Percentiles rank a stretch among this genome's conserved stretches.
phyloP scores from a whole-genome alignment of 2,888 invertebrate genomes.

The Mermis nigrescens region DNA sequence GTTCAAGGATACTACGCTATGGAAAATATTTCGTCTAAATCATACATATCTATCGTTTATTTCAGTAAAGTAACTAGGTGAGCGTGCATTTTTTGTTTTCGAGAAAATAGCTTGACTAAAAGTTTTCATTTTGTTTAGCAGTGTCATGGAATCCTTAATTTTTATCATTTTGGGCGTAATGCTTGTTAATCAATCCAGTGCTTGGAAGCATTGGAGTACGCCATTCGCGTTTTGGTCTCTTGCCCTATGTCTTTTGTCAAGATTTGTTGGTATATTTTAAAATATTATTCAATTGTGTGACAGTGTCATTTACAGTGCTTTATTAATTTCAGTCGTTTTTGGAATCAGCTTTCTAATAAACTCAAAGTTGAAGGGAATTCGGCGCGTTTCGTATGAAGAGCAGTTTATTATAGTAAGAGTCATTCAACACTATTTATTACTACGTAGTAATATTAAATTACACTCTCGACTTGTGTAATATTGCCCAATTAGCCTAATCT shows the following conservation, averaged over 20 bases:
- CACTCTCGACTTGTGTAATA: too few species aligned
- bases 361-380: slow-evolving; percentile 32
- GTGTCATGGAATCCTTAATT: slow-evolving; percentile 40
- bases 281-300: neutral
- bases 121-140: slow-evolving; percentile 27
- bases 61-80: slow-evolving; percentile 37
- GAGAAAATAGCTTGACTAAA: neutral
- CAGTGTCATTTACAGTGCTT: neutral
- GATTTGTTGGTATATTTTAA: slow-evolving; percentile 34
- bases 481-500: too few species aligned
- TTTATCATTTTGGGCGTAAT: slow-evolving; percentile 43
- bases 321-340: slow-evolving; percentile 36
- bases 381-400: slow-evolving; percentile 38
- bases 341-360: slow-evolving; percentile 38
- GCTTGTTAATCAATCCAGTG: slow-evolving; percentile 27
- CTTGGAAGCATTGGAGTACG: slow-evolving; percentile 28
- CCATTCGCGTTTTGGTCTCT: slow-evolving; percentile 37
- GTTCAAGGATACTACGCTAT: slow-evolving; percentile 42
- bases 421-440: too few species aligned
- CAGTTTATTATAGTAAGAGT: slow-evolving; percentile 41
- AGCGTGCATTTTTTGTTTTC: neutral
- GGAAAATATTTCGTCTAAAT: slow-evolving; percentile 40
- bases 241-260: slow-evolving; percentile 35
- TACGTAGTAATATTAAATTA: too few species aligned
- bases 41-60: slow-evolving; percentile 40